A percentile compares a stretch with the other conserved stretches of the same genome.
phyloP scores from a whole-genome alignment of 2,888 invertebrate species.

The Gymnosoma rotundatum region DNA sequence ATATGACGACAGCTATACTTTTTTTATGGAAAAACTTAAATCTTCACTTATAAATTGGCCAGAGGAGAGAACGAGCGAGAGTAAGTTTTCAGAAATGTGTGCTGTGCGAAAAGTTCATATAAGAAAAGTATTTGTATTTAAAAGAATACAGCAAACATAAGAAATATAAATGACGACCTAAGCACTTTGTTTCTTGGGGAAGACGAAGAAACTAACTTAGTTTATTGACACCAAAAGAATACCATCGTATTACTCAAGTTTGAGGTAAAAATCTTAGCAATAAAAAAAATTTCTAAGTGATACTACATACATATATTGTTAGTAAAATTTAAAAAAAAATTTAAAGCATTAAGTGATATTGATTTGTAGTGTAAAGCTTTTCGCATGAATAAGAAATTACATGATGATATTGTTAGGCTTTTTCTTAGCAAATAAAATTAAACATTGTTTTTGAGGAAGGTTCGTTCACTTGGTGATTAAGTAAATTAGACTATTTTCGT shows the following conservation, averaged over 20 bases:
- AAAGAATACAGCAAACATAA: not conserved
- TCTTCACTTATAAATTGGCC: constrained; percentile 63
- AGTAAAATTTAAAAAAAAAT: too few relatives aligned
- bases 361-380: too few relatives aligned
- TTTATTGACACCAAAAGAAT: constrained; percentile 26
- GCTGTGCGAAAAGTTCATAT: constrained; percentile 27
- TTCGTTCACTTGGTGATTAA: too few relatives aligned
- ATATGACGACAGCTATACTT: constrained; percentile 23
- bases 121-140: constrained; percentile 1
- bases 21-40: constrained; percentile 44
- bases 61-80: constrained; percentile 22
- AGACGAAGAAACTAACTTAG: not conserved
- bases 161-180: not conserved
- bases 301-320: too few relatives aligned
- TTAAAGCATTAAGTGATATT: too few relatives aligned
- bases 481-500: too few relatives aligned
- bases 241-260: not conserved
- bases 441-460: too few relatives aligned
- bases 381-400: too few relatives aligned
- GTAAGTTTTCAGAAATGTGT: constrained; percentile 6
- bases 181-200: not conserved
- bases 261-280: not conserved
- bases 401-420: too few relatives aligned
- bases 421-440: too few relatives aligned
- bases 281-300: too few relatives aligned